These are phyloP conservation scores for Clarias fuscus DNA, from an alignment of 2,797 vertebrate genomes.

Conservation along the genomic window DNA sequence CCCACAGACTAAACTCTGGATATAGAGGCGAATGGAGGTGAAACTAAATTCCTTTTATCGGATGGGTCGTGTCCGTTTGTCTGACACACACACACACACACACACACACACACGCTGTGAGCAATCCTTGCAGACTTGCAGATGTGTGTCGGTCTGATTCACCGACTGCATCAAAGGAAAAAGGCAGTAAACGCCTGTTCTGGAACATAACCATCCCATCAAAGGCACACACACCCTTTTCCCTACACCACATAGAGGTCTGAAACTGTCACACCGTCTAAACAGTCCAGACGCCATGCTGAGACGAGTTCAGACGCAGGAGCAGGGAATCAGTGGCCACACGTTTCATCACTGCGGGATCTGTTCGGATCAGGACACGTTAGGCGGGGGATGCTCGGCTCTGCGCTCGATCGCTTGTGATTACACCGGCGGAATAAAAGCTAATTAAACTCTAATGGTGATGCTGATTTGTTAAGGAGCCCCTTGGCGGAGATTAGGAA, in stretches of 20 bases:
- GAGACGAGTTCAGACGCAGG: not conserved
- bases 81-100: not conserved
- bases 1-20: too few species aligned
- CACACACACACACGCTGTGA: not conserved
- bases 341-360: not conserved
- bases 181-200: not conserved
- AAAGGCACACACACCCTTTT: not conserved
- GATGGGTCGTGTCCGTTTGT: not conserved
- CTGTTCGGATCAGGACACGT: conserved; percentile 8
- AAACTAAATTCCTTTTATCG: not conserved
- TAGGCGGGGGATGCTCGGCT: not conserved
- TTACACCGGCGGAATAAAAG: not conserved
- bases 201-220: not conserved
- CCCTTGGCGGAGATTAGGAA: not conserved
- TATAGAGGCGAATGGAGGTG: not conserved
- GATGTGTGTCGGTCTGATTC: not conserved
- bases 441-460: conserved; percentile 25
- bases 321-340: not conserved
- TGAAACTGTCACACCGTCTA: not conserved
- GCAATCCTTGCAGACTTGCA: not conserved
- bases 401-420: not conserved
- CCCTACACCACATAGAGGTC: too few species aligned
- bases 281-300: too few species aligned
- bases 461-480: not conserved
- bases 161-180: not conserved